A percentile compares a stretch with the other conserved stretches of the same genome.
phyloP scores from a whole-genome alignment of 2,113 vertebrate genomes.

The Neolamprologus fasciatus region DNA sequence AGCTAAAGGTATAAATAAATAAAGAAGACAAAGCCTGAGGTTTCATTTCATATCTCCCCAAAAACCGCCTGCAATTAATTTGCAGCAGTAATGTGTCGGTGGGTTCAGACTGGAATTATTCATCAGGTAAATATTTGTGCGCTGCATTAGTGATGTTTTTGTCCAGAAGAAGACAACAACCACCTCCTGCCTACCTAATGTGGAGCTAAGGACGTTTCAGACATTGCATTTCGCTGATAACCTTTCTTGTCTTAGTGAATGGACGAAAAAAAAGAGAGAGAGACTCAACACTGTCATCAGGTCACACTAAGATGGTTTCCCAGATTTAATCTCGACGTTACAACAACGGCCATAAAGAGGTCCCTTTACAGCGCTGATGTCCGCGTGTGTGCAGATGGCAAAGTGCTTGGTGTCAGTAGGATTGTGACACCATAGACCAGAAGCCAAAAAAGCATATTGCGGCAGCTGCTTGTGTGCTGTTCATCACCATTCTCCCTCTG shows the following conservation, averaged over 20 bases:
- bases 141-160: background rate
- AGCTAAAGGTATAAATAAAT: background rate
- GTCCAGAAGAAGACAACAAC: background rate
- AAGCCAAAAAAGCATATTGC: conserved; percentile 37
- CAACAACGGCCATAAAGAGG: background rate
- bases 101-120: background rate
- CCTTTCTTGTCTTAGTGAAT: background rate
- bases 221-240: background rate
- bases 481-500: conserved; percentile 28
- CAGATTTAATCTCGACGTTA: background rate
- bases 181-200: background rate
- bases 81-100: background rate
- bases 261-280: background rate
- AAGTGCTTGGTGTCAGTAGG: conserved; percentile 29
- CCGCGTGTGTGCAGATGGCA: conserved; percentile 34
- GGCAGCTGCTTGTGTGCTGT: conserved; percentile 44
- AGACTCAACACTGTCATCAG: background rate
- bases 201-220: background rate
- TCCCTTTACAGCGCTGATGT: conserved; percentile 14
- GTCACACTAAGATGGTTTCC: background rate
- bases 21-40: background rate
- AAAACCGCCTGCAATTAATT: background rate
- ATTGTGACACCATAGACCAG: conserved; percentile 24
- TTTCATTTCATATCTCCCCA: background rate
- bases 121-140: background rate